Base-by-base conservation (phyloP, 2,888 invertebrate genomes). In the Sycophila texana region DNA sequence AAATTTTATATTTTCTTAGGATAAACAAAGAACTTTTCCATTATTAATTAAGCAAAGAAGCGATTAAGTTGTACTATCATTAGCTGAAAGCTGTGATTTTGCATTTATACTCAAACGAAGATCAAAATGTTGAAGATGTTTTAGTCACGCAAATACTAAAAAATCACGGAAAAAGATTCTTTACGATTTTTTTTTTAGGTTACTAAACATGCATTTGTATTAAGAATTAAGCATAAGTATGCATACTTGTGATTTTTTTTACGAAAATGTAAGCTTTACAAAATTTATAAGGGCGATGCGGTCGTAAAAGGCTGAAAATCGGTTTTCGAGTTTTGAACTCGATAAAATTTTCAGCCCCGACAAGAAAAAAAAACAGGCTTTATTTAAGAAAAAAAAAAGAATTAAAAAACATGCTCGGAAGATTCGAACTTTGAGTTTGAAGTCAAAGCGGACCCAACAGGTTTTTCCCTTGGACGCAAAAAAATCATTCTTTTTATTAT, bases 51-150 rank as follows among this genome's bases (percentile, higher is more conserved):
- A 67, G 65, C n/a, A 77, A 57, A 58, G 26, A 60, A 77, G 58
- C 63, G 49, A 67, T 65, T 58, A 30, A 77, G 65, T 60, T 70
- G 20, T 74, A 26, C 72, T 61, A 81, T 81, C 74, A 81, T 78
- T 78, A 73, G 81, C 81, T 78, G 12, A 68, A 81, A 78, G 78
- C 78, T 75, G 81, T 81, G 81, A 81, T 78, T 81, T 75, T 78
- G 72, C 72, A 81, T 78, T 78, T 73, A 78, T 78, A 78, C 74
- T 78, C 78, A 76, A 67, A 63, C 18, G 12, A 78, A 72, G 78
- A 81, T 78, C 78, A 81, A 78, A 79, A 30, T 51, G 67, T 74
- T 63, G 47, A 74, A 30, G 61, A 67, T 61, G 22, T 63, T 47
- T 18, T 70, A 63, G 58, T 71, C 70, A 71, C 18, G 63, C 68